A percentile compares a stretch with the other conserved stretches of the same genome.
Conservation (phyloP, 64 coral and sea anemone genomes). For the Dendrophyllia cribrosa region DNA sequence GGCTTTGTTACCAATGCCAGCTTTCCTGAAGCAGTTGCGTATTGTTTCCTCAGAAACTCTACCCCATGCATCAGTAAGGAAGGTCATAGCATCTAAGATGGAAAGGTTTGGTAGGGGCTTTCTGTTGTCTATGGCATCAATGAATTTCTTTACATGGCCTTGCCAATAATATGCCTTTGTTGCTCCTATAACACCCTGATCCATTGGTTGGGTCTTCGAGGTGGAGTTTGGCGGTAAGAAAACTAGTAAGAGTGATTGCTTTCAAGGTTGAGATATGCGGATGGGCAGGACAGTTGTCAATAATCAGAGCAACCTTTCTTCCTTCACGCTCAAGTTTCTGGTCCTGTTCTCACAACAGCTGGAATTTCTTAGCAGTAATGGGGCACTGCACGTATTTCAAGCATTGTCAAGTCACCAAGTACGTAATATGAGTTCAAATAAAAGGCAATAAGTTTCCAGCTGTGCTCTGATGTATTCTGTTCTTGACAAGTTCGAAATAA, state of each 20-base stretch:
- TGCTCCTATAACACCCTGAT: slow-evolving; percentile 63
- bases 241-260: slow-evolving; percentile 48
- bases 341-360: slow-evolving; percentile 66
- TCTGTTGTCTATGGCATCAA: neutral
- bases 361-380: neutral
- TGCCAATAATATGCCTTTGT: slow-evolving; percentile 59
- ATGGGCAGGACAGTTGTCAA: slow-evolving; percentile 62
- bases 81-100: neutral
- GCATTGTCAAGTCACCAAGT: no score
- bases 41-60: slow-evolving; percentile 1
- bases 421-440: no score
- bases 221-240: slow-evolving; percentile 63
- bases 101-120: neutral
- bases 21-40: slow-evolving; percentile 29
- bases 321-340: slow-evolving; percentile 42
- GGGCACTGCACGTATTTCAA: no score
- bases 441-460: no score
- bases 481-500: no score
- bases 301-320: slow-evolving; percentile 60
- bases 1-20: slow-evolving; percentile 12
- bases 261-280: slow-evolving; percentile 38
- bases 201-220: slow-evolving; percentile 67
- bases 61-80: neutral
- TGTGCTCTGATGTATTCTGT: no score
- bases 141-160: neutral